Percentiles rank a stretch among this genome's conserved stretches.
Conservation (phyloP, 2,797 vertebrate species). For the Rhyacichthys aspro region DNA sequence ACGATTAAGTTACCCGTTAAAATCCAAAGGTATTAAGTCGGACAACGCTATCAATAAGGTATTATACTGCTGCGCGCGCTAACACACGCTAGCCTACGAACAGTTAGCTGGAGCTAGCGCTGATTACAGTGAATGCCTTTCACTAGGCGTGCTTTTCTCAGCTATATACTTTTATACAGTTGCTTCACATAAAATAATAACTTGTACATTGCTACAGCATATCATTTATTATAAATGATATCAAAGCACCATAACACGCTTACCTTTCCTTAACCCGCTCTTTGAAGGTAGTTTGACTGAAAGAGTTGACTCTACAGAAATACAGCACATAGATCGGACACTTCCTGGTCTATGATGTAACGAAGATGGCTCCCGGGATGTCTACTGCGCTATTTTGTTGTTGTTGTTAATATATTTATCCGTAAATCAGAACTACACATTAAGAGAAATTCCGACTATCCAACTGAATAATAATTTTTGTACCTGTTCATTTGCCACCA, state of each 20-base stretch:
- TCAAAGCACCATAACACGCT: background rate
- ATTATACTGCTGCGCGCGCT: conserved; percentile 38
- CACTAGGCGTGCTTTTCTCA: conserved; percentile 34
- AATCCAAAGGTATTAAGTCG: background rate
- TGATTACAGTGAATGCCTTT: conserved; percentile 69
- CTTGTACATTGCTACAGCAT: background rate
- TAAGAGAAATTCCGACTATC: too few relatives aligned
- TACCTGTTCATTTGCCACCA: too few relatives aligned
- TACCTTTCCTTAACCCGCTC: conserved; percentile 65
- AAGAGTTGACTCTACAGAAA: conserved; percentile 68
- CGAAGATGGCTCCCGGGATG: conserved; percentile 69
- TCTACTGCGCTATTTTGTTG: background rate
- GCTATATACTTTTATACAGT: accelerated
- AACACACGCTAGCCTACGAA: conserved; percentile 34
- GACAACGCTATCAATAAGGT: background rate
- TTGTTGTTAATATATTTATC: conserved; percentile 1
- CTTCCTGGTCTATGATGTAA: conserved; percentile 56
- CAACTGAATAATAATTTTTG: too few relatives aligned
- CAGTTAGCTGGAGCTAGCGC: conserved; percentile 46
- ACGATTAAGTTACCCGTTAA: accelerated
- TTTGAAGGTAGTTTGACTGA: conserved; percentile 69
- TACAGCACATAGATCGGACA: conserved; percentile 56
- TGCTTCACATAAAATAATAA: background rate
- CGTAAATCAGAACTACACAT: too few relatives aligned
- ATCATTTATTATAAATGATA: background rate